Evolutionary conservation across 2,888 invertebrate genomes (phyloP), one percentile per base, ranked within the genome.

Genomic region (Actias luna): DNA sequence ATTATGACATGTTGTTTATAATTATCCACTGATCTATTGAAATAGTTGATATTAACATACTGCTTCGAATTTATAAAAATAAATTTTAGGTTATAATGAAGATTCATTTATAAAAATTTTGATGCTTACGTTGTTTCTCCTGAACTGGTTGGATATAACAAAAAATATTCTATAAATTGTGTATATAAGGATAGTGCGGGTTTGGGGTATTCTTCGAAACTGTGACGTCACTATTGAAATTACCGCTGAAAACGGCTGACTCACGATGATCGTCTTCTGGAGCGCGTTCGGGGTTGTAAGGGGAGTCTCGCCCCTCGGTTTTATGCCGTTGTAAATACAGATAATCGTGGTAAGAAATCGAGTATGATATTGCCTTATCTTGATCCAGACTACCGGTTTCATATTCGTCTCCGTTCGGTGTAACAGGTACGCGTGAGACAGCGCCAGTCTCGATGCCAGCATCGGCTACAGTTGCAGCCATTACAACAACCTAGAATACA

Each of bases 271-370:
- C 46, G 22, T n/a, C n/a, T 27, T 58, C 52, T 10, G 36, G 64
- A 22, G 58, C 36, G 29, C 55, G 65, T n/a, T 64, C 65, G 8
- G 67, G 64, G 35, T 65, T 64, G 27, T 65, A 69, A 2, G 68
- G 68, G 10, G 69, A 65, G 60, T 66, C 67, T 59, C 64, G 64
- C 33, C 70, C 63, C 4, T 66, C 62, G 8, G 50, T 60, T 64
- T 73, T 71, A 39, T 77, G 67, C 39, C 72, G 71, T 62, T 79
- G 74, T 60, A 78, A 65, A 64, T 75, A 78, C 35, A 69, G 60
- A 65, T 77, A 77, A 61, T 79, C 74, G 60, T 71, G 68, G 8
- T 75, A 65, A 5, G 78, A 73, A 64, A 80, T 59, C 0, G 77
- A 73, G 65, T 81, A 79, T 2, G 75, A 66, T 42, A 77, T 59